Evolutionary conservation across 2,113 vertebrate species (phyloP).

Genomic region (Lycaon pictus): DNA sequence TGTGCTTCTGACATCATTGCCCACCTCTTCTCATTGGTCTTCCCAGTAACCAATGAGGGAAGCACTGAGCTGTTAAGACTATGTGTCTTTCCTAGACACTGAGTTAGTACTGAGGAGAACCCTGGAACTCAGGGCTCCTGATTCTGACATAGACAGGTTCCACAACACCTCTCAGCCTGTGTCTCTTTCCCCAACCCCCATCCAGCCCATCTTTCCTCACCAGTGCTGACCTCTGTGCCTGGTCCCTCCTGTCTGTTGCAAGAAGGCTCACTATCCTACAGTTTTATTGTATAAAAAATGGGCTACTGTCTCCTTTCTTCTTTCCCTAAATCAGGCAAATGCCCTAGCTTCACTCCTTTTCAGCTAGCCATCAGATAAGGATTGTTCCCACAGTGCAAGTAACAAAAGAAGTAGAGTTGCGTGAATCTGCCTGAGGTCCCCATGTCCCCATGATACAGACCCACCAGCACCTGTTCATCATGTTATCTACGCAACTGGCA

Average conservation of each 20-base stretch:
- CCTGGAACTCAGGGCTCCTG: too few species aligned
- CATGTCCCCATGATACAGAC: rapidly evolving
- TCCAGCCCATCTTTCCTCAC: background rate
- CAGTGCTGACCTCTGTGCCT: background rate
- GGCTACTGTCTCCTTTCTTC: background rate
- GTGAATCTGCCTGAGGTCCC: background rate
- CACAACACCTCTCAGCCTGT: rapidly evolving
- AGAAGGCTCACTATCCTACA: background rate
- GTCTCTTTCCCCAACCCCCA: background rate
- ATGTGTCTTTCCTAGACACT: rapidly evolving
- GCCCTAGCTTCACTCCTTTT: background rate
- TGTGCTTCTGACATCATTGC: background rate
- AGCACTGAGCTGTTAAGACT: background rate
- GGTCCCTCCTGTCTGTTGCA: background rate
- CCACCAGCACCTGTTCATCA: background rate
- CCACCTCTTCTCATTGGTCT: background rate
- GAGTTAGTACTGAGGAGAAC: too few species aligned
- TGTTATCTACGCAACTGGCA: rapidly evolving
- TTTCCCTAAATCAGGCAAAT: background rate
- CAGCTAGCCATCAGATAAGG: background rate
- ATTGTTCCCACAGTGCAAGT: background rate
- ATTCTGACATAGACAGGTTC: background rate
- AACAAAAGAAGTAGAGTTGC: background rate
- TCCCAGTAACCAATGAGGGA: background rate
- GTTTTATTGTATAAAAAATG: background rate